phyloP scores from a whole-genome alignment of 2,113 vertebrate genomes.

The Plecturocebus donacophilus region DNA sequence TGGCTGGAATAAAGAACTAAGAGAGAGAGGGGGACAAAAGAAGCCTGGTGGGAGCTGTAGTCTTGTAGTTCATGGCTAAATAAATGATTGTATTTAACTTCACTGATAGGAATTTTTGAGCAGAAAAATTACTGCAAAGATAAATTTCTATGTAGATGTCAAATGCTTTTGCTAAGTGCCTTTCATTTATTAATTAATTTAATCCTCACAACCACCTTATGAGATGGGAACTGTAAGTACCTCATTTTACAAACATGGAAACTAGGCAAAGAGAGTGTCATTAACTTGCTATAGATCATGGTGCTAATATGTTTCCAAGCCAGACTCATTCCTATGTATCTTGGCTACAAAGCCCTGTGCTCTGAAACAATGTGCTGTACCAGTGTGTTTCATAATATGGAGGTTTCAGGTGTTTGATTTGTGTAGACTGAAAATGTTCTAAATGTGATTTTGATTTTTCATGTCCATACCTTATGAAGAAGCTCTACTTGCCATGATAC shows the following conservation, averaged over 20 bases:
- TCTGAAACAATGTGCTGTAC: fast-evolving
- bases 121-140: neutral
- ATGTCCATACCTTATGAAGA: neutral
- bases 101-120: neutral
- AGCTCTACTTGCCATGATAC: neutral
- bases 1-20: neutral
- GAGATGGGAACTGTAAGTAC: neutral
- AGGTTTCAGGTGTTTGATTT: neutral
- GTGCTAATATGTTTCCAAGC: no score
- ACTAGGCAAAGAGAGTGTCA: neutral
- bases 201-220: neutral
- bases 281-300: neutral
- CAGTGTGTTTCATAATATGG: neutral
- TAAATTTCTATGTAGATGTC: neutral
- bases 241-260: neutral
- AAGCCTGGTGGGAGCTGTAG: neutral
- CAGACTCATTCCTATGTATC: neutral
- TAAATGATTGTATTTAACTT: neutral
- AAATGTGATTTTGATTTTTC: neutral
- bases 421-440: neutral
- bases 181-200: neutral
- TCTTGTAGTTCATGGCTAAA: neutral
- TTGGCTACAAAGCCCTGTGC: neutral
- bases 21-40: neutral
- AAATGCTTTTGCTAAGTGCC: neutral